These are phyloP conservation scores for Tetraodon nigroviridis DNA, from an alignment of 2,113 vertebrate genomes.

Conservation along the genomic window DNA sequence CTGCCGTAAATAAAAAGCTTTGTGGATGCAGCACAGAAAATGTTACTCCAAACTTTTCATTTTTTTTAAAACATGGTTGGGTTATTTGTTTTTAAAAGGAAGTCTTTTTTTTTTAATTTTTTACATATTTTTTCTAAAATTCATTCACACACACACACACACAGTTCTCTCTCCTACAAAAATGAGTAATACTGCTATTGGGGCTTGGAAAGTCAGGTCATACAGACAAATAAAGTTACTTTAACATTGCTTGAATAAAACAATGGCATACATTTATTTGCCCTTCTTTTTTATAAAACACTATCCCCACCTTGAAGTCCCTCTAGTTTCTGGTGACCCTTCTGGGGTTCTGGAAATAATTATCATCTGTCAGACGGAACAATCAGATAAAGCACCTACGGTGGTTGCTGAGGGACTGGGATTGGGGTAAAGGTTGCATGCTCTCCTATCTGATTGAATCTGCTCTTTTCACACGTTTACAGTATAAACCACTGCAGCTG, in stretches of 20 bases:
- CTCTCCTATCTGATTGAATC: constrained; percentile 56
- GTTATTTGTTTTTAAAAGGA: too few species aligned
- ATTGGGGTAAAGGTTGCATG: constrained; percentile 66
- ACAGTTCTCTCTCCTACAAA: too few species aligned
- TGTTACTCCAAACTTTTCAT: not conserved
- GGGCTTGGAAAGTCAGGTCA: too few species aligned
- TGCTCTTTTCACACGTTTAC: constrained; percentile 53
- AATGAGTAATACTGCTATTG: too few species aligned
- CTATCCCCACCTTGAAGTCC: not conserved
- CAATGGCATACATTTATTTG: not conserved
- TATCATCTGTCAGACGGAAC: constrained; percentile 65
- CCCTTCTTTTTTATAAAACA: not conserved
- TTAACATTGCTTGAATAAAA: too few species aligned
- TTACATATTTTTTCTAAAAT: too few species aligned
- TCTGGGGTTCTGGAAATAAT: constrained; percentile 68
- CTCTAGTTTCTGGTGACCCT: constrained; percentile 22
- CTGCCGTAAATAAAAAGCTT: constrained; percentile 16
- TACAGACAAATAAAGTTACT: too few species aligned
- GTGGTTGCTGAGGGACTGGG: constrained; percentile 56
- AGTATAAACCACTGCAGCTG: constrained; percentile 61
- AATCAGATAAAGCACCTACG: constrained; percentile 67
- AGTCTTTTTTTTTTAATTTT: too few species aligned
- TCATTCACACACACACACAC: too few species aligned
- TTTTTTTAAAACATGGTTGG: too few species aligned
- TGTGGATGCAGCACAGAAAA: not conserved